Evolutionary conservation across 1,140 invertebrate species (phyloP), one percentile per base, ranked within the genome.

Genomic region (Trichonephila clavipes): DNA sequence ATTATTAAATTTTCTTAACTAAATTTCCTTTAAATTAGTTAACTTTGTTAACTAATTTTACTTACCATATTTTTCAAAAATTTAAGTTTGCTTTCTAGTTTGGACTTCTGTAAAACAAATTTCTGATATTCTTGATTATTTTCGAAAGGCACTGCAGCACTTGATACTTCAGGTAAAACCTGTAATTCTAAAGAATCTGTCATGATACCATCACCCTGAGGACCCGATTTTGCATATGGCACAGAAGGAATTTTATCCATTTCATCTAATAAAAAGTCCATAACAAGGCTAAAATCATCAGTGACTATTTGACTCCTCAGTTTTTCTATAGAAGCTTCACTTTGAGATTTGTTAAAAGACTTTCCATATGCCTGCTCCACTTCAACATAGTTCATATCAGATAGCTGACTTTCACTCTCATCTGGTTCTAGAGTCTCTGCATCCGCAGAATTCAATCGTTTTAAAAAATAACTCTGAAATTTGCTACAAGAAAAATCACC

Each of bases 401-500:
- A 91, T 8, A 83, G 6, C n/a, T 61, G 40, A 69, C 91, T 92
- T 92, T 87, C 91, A 61, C 44, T 91, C 40, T 92, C 51, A 77
- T 92, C 62, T 14, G 21, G 82, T 51, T 82, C 34, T 18, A 34
- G 19, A 18, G 18, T 66, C 44, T 62, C 88, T 24, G 28, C 58
- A 10, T 85, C 90, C 34, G 28, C 44, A n/a, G 91, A 92, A 40
- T 87, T 72, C 21, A 92, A 40, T 14, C 91, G 83, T 14, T 92
- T 92, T 19, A 92, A 51, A n/a, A 92, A 92, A 58, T 69, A 72
- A 28, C 82, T 87, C 58, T 92, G 91, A 61, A 92, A 87, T 61
- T 92, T 92, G 61, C 91, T 92, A 62, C 81, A 82, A n/a, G 91
- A 92, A 77, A 92, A 92, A 59, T 92, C 91, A 44, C 66, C n/a